Evolutionary conservation across 2,888 invertebrate species (phyloP).

Genomic region (Melipona beecheii): DNA sequence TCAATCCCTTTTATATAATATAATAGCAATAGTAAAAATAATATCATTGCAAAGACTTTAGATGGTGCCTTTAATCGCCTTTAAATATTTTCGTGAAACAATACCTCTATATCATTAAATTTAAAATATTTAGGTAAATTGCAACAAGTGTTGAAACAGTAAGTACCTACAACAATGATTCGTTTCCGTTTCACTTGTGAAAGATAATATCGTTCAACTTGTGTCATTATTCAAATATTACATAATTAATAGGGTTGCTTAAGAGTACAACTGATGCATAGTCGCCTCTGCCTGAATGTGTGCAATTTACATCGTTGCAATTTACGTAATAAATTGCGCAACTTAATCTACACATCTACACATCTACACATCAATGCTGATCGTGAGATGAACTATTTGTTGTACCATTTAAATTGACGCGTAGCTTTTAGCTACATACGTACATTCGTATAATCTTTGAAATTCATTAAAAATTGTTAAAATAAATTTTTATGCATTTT

Average conservation of each 20-base stretch:
- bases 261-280: background rate
- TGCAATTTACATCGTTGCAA: background rate
- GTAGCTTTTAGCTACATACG: background rate
- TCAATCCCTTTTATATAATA: background rate
- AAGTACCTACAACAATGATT: no score
- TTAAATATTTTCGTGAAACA: background rate
- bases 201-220: background rate
- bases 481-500: no score
- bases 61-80: background rate
- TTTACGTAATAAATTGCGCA: conserved; percentile 22
- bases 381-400: background rate
- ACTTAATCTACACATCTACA: conserved; percentile 8
- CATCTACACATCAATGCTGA: conserved; percentile 13
- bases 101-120: background rate
- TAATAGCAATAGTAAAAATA: background rate
- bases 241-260: background rate
- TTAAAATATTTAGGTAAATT: background rate
- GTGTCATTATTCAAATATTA: background rate
- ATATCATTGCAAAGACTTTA: background rate
- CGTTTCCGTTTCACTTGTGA: background rate
- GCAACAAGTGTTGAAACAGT: no score
- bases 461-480: no score
- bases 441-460: background rate
- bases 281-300: background rate
- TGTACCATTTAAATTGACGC: background rate